These are phyloP conservation scores for Apis laboriosa DNA, from an alignment of 1,140 invertebrate genomes.

Conservation along the genomic window DNA sequence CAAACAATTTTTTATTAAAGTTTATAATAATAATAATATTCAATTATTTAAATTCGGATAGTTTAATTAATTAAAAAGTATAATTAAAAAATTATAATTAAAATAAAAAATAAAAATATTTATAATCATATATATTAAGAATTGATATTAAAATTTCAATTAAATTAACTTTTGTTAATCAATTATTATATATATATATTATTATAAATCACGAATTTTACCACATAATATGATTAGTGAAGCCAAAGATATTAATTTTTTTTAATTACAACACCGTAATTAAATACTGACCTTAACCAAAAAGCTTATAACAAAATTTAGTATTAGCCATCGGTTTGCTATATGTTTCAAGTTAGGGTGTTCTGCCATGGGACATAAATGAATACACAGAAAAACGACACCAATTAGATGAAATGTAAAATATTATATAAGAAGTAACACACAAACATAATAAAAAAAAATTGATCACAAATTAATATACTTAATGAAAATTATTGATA, in stretches of 20 bases:
- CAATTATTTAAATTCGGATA: not conserved
- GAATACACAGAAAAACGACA: conserved; percentile 34
- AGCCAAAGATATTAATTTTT: conserved; percentile 43
- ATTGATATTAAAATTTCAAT: not conserved
- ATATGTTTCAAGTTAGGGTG: conserved; percentile 39
- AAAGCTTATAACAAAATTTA: conserved; percentile 42
- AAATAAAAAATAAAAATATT: not conserved
- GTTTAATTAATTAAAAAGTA: not conserved
- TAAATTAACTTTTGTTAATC: not conserved
- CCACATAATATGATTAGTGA: conserved; percentile 34
- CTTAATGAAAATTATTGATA: not conserved
- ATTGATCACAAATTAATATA: not conserved
- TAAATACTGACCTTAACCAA: conserved; percentile 46
- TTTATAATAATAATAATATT: not conserved
- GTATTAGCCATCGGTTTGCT: conserved; percentile 26
- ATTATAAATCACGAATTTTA: not conserved
- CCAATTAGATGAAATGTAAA: conserved; percentile 38
- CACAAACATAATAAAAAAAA: not conserved
- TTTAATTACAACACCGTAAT: conserved; percentile 45
- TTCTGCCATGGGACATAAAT: conserved; percentile 35
- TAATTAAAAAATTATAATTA: not conserved
- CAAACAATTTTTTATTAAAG: conserved; percentile 1
- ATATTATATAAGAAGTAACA: not conserved
- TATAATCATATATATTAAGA: not conserved
- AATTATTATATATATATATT: conserved; percentile 1